These are phyloP conservation scores for Chamaea fasciata DNA, from an alignment of 2,113 vertebrate genomes.

Conservation along the genomic window DNA sequence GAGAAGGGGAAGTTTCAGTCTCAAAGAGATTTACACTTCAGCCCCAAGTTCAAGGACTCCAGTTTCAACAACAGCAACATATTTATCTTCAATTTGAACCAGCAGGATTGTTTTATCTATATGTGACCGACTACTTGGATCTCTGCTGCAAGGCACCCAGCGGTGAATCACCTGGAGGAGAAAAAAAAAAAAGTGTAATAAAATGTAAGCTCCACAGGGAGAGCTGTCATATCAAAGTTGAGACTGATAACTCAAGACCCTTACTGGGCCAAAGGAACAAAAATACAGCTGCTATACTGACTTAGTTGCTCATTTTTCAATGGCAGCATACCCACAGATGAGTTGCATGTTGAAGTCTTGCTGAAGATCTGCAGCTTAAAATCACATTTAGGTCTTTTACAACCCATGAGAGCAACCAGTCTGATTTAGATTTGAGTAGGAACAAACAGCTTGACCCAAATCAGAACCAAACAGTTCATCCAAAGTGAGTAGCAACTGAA, in stretches of 20 bases:
- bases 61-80: constrained; percentile 93
- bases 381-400: neutral
- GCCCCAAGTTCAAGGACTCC: constrained; percentile 97
- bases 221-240: neutral
- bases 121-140: constrained; percentile 92
- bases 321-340: neutral
- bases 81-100: constrained; percentile 98
- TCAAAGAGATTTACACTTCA: constrained; percentile 85
- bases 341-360: neutral
- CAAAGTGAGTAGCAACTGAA: neutral
- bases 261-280: neutral
- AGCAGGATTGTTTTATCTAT: constrained; percentile 99
- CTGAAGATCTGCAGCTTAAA: neutral
- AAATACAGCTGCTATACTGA: neutral
- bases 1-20: constrained; percentile 55
- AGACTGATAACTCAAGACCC: neutral
- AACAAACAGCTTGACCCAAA: neutral
- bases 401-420: neutral
- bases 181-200: neutral
- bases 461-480: neutral
- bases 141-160: constrained; percentile 99
- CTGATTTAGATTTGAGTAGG: neutral
- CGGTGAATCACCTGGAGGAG: constrained; percentile 94
- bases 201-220: neutral
- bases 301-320: neutral